phyloP scores from a whole-genome alignment of 2,113 vertebrate species.

The Sprattus sprattus region DNA sequence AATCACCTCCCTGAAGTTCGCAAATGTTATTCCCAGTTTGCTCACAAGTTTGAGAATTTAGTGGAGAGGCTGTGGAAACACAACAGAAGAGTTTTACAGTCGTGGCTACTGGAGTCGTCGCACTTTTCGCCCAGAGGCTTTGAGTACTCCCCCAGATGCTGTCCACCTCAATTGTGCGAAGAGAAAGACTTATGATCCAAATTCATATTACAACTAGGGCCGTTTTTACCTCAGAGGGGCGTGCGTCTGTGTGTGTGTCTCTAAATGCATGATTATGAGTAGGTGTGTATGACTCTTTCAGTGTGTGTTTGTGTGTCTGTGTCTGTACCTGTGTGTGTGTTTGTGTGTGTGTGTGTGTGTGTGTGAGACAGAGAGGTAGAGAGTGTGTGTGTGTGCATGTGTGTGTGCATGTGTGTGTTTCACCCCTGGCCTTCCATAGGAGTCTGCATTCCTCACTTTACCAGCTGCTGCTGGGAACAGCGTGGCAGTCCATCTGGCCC shows the following conservation, averaged over 20 bases:
- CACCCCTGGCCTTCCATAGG: slow-evolving; percentile 39
- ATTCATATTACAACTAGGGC: slow-evolving; percentile 44
- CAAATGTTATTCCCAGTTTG: background rate
- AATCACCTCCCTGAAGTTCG: background rate
- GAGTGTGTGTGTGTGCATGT: background rate
- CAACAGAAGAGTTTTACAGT: background rate
- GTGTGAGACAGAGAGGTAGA: background rate
- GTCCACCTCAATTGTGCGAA: background rate
- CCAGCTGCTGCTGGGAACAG: slow-evolving; percentile 51
- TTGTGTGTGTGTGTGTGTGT: background rate
- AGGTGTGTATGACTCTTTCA: background rate
- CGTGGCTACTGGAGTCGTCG: background rate
- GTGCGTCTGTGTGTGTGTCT: background rate
- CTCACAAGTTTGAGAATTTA: background rate
- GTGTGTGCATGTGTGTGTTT: background rate
- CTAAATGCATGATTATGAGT: background rate
- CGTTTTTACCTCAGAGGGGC: background rate
- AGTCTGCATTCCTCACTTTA: slow-evolving; percentile 55
- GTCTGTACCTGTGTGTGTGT: background rate
- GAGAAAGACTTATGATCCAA: slow-evolving; percentile 14
- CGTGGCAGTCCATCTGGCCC: slow-evolving; percentile 32
- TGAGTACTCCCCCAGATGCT: slow-evolving; percentile 8
- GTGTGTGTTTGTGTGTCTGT: background rate
- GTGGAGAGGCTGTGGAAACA: background rate
- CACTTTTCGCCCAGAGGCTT: background rate